Evolutionary conservation across 2,113 vertebrate species (phyloP).

Genomic region (Ginglymostoma cirratum): DNA sequence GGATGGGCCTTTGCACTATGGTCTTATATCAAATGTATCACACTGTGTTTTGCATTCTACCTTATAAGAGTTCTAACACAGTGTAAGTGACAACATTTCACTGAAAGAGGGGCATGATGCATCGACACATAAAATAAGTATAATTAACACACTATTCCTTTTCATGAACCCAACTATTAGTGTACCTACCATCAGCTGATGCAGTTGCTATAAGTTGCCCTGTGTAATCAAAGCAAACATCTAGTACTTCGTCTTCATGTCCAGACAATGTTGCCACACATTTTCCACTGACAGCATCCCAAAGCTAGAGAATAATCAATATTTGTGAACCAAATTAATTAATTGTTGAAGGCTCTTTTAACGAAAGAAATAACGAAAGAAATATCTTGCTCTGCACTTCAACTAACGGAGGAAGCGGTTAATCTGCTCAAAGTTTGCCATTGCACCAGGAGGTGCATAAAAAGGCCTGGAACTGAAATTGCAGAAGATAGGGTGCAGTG

Average conservation of each 20-base stretch:
- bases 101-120: background rate
- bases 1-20: background rate
- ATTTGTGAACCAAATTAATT: background rate
- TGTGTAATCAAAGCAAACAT: conserved; percentile 83
- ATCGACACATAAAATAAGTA: background rate
- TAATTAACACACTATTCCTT: background rate
- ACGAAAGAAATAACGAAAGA: background rate
- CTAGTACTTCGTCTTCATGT: conserved; percentile 78
- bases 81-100: background rate
- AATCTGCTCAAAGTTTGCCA: background rate
- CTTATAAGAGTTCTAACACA: background rate
- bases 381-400: background rate
- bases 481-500: background rate
- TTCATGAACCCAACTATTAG: background rate
- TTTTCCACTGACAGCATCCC: conserved; percentile 68
- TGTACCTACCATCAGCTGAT: conserved; percentile 77
- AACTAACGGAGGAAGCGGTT: background rate
- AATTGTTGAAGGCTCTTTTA: background rate
- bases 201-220: conserved; percentile 80
- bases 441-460: background rate
- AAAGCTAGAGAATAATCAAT: conserved; percentile 61
- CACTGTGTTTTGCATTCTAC: background rate
- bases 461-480: background rate
- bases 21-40: background rate
- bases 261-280: conserved; percentile 70